Evolutionary conservation across 2,797 vertebrate species (phyloP), one percentile per base, ranked within the genome.

Genomic region (Atherinosoma microstoma): DNA sequence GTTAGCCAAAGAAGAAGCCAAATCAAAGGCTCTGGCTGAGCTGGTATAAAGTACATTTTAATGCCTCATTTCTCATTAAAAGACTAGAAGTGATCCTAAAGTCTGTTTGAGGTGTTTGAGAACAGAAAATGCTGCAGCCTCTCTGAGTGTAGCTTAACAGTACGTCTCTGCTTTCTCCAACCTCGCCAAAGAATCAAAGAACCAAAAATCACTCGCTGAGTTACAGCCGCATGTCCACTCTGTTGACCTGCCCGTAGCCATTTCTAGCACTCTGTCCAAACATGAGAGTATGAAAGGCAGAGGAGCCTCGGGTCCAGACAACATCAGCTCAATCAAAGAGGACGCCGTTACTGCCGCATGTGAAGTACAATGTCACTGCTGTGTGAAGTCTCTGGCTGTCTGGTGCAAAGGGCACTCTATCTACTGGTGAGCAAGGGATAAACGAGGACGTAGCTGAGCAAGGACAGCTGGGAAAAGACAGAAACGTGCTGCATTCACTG

Each of bases 141-240:
- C 4, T 98, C 90, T 98, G 0, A 95, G 90, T 0, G 96, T 99
- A 76, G 98, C 98, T 0, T 97, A 99, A 82, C 98, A 99, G 88
- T 99, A 98, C 0, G 96, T 98, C 67, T 91, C 80, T 0, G 97
- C 97, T 0, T 99, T 98, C 94, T 96, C 96, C 75, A 96, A 97
- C 70, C 94, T 98, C 64, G 97, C 97, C 64, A 98, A 99, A 86
- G 94, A 98, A 78, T 95, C 96, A 79, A 99, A 98, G 24, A 27
- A 27, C 24, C 24, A 27, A 51, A 51, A 27, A 13, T 15, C 22
- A 27, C 4, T 11, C 9, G 10, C 49, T 53, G 51, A 53, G 27
- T 12, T 53, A 1, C 24, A 16, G 51, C 24, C 24, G 24, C 24
- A 27, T 27, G 24, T 27, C 7, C 9, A 42, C 62, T 10, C 7